A percentile compares a stretch with the other conserved stretches of the same genome.
phyloP scores from a whole-genome alignment of 2,797 vertebrate genomes.

The Xyrichtys novacula region DNA sequence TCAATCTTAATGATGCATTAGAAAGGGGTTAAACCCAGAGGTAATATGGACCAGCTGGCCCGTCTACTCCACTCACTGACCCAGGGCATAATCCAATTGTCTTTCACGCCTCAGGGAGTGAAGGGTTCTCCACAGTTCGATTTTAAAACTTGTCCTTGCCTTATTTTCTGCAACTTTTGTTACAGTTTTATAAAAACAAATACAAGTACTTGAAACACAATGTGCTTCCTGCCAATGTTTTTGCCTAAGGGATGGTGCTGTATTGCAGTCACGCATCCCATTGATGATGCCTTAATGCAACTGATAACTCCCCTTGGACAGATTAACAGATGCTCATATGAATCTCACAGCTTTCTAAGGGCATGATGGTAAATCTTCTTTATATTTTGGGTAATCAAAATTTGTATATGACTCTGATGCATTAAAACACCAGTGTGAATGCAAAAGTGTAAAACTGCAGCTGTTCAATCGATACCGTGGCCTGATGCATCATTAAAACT shows the following conservation, averaged over 20 bases:
- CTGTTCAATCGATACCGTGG: constrained; percentile 9
- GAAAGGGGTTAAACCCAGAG: constrained; percentile 72
- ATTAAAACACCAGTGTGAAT: constrained; percentile 7
- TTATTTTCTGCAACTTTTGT: constrained; percentile 24
- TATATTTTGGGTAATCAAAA: constrained; percentile 24
- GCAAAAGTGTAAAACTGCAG: constrained; percentile 18
- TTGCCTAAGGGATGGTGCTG: constrained; percentile 25
- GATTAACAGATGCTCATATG: constrained; percentile 60
- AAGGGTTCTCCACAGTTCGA: constrained; percentile 32
- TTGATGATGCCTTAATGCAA: constrained; percentile 53
- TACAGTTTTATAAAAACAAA: constrained; percentile 26
- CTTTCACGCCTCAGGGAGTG: constrained; percentile 54
- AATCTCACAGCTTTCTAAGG: constrained; percentile 47
- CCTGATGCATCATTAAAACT: neutral
- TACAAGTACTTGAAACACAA: constrained; percentile 26
- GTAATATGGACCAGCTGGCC: constrained; percentile 67
- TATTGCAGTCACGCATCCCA: constrained; percentile 38
- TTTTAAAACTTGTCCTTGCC: constrained; percentile 10
- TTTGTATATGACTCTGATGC: constrained; percentile 15
- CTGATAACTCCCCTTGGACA: constrained; percentile 43
- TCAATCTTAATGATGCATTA: constrained; percentile 71
- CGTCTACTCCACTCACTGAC: constrained; percentile 59
- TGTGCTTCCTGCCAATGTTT: constrained; percentile 24
- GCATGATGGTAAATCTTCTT: constrained; percentile 38
- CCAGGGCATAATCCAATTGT: constrained; percentile 60